phyloP scores from a whole-genome alignment of 2,113 vertebrate species.

The Triplophysa siluroides region DNA sequence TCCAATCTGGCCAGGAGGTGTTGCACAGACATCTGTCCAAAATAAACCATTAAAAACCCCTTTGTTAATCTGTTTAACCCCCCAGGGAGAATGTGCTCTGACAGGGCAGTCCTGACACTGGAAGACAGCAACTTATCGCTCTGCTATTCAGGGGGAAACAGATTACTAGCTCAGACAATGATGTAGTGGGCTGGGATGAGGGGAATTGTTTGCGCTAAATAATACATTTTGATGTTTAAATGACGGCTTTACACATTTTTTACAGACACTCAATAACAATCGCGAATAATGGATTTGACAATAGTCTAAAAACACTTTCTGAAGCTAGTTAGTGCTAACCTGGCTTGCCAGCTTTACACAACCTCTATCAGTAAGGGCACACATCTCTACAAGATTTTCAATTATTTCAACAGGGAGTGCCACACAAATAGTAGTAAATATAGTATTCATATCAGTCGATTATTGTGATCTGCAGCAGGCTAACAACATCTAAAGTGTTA shows the following conservation, averaged over 20 bases:
- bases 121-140: neutral
- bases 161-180: neutral
- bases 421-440: too few relatives aligned
- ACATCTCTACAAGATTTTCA: too few relatives aligned
- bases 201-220: neutral
- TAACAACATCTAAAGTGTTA: neutral
- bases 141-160: neutral
- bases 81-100: neutral
- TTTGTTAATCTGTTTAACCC: neutral
- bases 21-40: neutral
- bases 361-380: too few relatives aligned
- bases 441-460: neutral
- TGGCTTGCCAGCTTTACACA: too few relatives aligned
- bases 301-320: too few relatives aligned
- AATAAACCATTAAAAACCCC: neutral
- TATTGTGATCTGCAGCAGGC: neutral
- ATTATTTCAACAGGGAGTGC: too few relatives aligned
- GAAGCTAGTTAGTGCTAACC: too few relatives aligned
- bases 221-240: neutral
- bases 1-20: slow-evolving; percentile 5
- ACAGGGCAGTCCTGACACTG: neutral
- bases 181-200: neutral
- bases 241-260: neutral
- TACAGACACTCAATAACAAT: neutral
- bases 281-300: neutral